A percentile compares a stretch with the other conserved stretches of the same genome.
Evolutionary conservation across 2,113 vertebrate genomes (phyloP).

Genomic region (Aldabrachelys gigantea): DNA sequence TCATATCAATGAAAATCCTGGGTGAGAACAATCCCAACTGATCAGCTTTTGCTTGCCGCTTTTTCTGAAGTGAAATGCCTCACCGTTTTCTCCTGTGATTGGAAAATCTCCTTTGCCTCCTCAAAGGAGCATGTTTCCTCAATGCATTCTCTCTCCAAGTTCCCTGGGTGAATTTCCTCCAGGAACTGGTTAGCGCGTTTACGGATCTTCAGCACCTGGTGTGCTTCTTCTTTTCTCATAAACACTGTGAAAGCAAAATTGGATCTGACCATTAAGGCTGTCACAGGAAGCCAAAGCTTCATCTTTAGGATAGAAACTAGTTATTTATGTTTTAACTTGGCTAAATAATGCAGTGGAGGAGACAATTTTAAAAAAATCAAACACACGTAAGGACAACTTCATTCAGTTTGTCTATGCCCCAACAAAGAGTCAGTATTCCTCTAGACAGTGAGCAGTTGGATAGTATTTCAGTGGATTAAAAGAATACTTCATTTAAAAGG

Average conservation of each 20-base stretch:
- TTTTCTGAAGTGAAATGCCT: neutral
- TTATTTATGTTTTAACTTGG: rapidly evolving
- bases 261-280: neutral
- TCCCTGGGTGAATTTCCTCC: constrained; percentile 84
- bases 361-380: neutral
- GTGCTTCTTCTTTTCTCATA: constrained; percentile 68
- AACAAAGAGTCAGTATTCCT: neutral
- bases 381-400: neutral
- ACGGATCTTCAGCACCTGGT: constrained; percentile 73
- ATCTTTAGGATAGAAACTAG: neutral
- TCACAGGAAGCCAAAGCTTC: neutral
- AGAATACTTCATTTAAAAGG: neutral
- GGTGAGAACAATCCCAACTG: neutral
- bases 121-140: constrained; percentile 86
- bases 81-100: constrained; percentile 84
- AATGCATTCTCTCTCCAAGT: constrained; percentile 86
- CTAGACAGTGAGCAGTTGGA: neutral
- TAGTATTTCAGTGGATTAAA: neutral
- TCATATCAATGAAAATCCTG: neutral
- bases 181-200: constrained; percentile 80
- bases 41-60: neutral
- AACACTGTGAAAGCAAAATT: constrained; percentile 75
- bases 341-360: neutral
- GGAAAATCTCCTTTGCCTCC: constrained; percentile 87
- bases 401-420: neutral